Evolutionary conservation across 1,140 invertebrate genomes (phyloP), one percentile per base, ranked within the genome.

Genomic region (Eufriesea mexicana): DNA sequence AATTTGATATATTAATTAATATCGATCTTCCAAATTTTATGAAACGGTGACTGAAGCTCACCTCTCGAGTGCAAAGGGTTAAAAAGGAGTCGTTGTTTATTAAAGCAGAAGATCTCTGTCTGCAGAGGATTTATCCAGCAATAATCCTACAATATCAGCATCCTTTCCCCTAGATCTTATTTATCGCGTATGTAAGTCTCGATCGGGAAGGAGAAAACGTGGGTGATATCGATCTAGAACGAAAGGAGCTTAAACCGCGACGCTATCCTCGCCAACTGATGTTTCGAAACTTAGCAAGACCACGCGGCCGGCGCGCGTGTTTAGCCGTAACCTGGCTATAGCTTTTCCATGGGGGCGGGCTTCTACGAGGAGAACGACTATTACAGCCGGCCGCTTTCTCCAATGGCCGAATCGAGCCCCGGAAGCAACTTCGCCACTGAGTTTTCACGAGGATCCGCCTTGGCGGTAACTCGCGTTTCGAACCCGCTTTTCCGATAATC

Each of bases 401-500:
- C 61, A 79, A 72, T 84, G 75, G 54, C 66, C 73, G 67, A 87
- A 77, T 80, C 61, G 67, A 76, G 66, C 64, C 49, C 64, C 55
- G 74, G 64, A n/a, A 51, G 54, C 80, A 83, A 83, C 80, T 83
- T 78, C 74, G 55, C 67, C 47, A 59, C 85, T 76, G 74, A 84
- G 85, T 75, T 87, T 87, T 62, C 76, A 76, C 78, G 71, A 82
- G 66, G 83, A 84, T 86, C 79, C 84, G 62, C 87, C 77, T 87
- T 66, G 75, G 64, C 42, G 59, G 68, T 81, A 81, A 84, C 86
- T 86, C 80, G 80, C 82, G 68, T 84, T 88, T 90, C 88, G 81
- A 81, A 87, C 68, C 81, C 76, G 81, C 73, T 88, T 90, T 86
- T 68, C 84, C 86, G 86, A 90, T 90, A 90, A 89, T 88, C 86